phyloP scores from a whole-genome alignment of 2,797 vertebrate species.

The Neoniphon sammara region DNA sequence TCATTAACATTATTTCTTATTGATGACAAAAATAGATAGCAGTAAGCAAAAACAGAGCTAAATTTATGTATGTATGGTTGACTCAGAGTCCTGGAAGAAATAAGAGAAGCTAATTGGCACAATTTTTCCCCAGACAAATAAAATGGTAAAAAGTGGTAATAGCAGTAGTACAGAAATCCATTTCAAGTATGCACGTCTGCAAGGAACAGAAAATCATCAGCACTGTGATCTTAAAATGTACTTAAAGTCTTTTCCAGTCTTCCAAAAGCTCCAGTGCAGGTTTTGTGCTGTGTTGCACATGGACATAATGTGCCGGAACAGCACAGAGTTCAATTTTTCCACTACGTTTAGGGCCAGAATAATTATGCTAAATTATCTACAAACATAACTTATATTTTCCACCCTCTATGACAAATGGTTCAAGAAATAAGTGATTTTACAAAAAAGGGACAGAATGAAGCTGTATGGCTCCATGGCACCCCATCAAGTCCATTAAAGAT shows the following conservation, averaged over 20 bases:
- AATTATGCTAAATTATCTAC: conserved; percentile 27
- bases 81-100: too few relatives aligned
- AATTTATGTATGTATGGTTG: too few relatives aligned
- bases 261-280: conserved; percentile 15
- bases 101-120: too few relatives aligned
- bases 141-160: too few relatives aligned
- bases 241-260: neutral
- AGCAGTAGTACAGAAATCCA: neutral
- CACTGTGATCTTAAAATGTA: neutral
- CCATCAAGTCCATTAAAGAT: conserved; percentile 6
- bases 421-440: neutral
- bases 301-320: conserved; percentile 10
- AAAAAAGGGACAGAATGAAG: conserved; percentile 7
- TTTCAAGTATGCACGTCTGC: neutral
- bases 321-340: neutral
- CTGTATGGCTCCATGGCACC: neutral
- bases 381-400: conserved; percentile 46
- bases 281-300: neutral
- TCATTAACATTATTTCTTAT: conserved; percentile 20
- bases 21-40: conserved; percentile 1
- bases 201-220: neutral
- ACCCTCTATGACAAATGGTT: conserved; percentile 12
- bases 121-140: too few relatives aligned
- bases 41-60: neutral
- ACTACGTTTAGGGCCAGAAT: conserved; percentile 42